These are phyloP conservation scores for Chironomus striatipennis DNA, from an alignment of 1,140 invertebrate genomes.

Conservation along the genomic window DNA sequence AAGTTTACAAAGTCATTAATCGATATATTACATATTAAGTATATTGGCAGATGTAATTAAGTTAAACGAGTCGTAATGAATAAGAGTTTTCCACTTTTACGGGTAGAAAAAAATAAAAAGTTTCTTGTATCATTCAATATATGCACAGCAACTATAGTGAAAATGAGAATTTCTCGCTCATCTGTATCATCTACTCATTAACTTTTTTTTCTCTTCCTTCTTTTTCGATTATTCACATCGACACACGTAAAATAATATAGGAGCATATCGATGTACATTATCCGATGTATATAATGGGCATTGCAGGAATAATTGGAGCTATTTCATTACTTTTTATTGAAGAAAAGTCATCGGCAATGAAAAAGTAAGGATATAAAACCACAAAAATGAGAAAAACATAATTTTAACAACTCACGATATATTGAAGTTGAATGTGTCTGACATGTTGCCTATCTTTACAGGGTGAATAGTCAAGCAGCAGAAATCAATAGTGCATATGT, in stretches of 20 bases:
- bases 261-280: slow-evolving; percentile 44
- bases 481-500: slow-evolving; percentile 7
- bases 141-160: background rate
- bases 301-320: slow-evolving; percentile 51
- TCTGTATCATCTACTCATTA: slow-evolving; percentile 10
- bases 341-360: slow-evolving; percentile 37
- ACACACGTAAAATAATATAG: slow-evolving; percentile 27
- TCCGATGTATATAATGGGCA: slow-evolving; percentile 53
- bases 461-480: background rate
- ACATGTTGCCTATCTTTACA: background rate
- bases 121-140: background rate
- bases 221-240: background rate
- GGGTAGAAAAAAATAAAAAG: background rate
- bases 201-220: background rate
- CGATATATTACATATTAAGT: background rate
- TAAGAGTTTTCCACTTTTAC: background rate
- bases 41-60: background rate
- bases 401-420: background rate
- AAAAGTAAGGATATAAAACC: background rate
- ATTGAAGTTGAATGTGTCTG: background rate
- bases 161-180: too few relatives aligned
- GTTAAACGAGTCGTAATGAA: slow-evolving; percentile 15
- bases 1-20: slow-evolving; percentile 32
- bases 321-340: slow-evolving; percentile 49
- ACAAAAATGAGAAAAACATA: too few relatives aligned